Base-by-base conservation (phyloP, 2,888 invertebrate genomes). In the Cecidostiba fungosa region DNA sequence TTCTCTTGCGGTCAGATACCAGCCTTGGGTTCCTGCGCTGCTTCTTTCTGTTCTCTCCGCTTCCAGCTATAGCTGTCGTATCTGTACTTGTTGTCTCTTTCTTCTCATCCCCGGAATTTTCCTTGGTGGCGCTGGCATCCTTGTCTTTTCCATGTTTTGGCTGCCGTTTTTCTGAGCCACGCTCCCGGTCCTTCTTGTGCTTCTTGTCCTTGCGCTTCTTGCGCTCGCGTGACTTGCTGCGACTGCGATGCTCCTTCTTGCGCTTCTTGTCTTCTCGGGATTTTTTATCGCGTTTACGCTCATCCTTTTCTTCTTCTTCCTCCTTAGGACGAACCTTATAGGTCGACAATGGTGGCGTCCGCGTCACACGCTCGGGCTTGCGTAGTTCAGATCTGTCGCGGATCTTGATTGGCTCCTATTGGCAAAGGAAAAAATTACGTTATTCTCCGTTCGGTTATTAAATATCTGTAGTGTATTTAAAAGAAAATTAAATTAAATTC, bases 1-100 rank as follows among this genome's bases (percentile, higher is more conserved):
- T 95, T 89, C 96, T 96, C 89, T 96, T 96, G 87, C 95, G 94
- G 91, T 95, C 95, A 0, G 94, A 94, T 39, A 95, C 94, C 3
- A 92, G 88, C 88, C 93, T 90, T 1, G 91, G 92, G 89, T 92
- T 92, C 62, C 92, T 91, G 16, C 93, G 88, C 62, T 90, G 83
- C 39, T 83, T 86, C 59, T 77, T 86, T 47, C 69, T 76, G 3
- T 29, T 19, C 19, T 50, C 32, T 4, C 77, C n/a, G 16, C 16
- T 47, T 23, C 5, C 54, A 16, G 16, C 66, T 0, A n/a, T 26
- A 10, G 8, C 66, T 16, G 39, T 50, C 6, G 54, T 23, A n/a
- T 59, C 54, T 59, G 23, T 59, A 6, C 54, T 6, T 19, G n/a
- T 8, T 59, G 23, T n/a, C 19, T 80, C 77, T 19, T 87, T 85